Base-by-base conservation (phyloP, 64 coral and sea anemone species). In the Trachythela sp. region DNA sequence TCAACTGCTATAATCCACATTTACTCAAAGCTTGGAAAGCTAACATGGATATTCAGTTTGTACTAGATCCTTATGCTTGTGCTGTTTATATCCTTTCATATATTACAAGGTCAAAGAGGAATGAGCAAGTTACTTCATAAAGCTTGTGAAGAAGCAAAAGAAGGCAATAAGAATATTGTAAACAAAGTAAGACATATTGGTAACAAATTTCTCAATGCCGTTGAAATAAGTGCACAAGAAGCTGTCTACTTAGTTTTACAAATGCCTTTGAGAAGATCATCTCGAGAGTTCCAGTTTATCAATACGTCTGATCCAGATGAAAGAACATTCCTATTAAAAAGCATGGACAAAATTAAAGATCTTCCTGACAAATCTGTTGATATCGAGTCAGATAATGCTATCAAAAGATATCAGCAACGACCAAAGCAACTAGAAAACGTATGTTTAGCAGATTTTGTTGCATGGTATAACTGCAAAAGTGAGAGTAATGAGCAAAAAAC, bases 261-360 rank as follows among this genome's bases (percentile, higher is more conserved):
- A 31, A 68, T 68, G 18, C 59, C 59, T 68, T 68, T 68, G 59
- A 68, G 59, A 68, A 5, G 59, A 68, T 68, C 59, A 68, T 68
- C 59, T 68, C 30, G 59, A 22, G 59, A 68, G 3, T 68, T 68
- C 30, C 59, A 68, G 18, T 68, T 68, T 31, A 68, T 68, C 20
- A 68, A 68, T 68, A 68, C 59, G 5, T 68, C 59, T 68, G 20
- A 68, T 14, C 18, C 59, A n/a, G 18, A 68, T 68, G 59, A 68
- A 68, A 68, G 59, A 31, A 68, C 59, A 68, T 68, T 68, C 30
- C 14, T 68, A 68, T 68, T 68, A 68, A 45, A 45, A 45, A 45
- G 4, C 42, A 45, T 45, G 42, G 42, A 45, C 10, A 45, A 45
- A 45, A 45, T 45, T 45, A 45, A 68, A 68, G 59, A 31, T 6